phyloP scores from a whole-genome alignment of 2,113 vertebrate genomes.

The Australoheros scitulus region DNA sequence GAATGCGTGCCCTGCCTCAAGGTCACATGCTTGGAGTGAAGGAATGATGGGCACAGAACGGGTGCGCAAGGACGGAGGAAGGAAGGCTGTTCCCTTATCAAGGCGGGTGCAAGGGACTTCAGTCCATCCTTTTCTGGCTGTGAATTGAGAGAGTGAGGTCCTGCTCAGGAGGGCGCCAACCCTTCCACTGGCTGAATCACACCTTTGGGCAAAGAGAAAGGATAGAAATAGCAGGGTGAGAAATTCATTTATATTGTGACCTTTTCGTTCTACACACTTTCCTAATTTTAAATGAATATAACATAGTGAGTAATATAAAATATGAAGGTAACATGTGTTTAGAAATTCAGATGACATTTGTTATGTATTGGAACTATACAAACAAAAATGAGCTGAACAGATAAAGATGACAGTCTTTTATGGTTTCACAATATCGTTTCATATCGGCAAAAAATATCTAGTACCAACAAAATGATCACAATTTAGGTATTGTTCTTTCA shows the following conservation, averaged over 20 bases:
- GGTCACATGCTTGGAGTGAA: conserved; percentile 83
- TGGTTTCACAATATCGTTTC: conserved; percentile 21
- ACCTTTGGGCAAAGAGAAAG: conserved; percentile 63
- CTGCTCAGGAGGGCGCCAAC: conserved; percentile 63
- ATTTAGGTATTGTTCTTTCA: conserved; percentile 56
- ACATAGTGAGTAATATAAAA: not conserved
- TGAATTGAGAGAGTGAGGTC: conserved; percentile 62
- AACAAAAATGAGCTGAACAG: not conserved
- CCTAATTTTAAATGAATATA: conserved; percentile 11
- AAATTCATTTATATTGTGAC: conserved; percentile 43
- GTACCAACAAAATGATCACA: conserved; percentile 36
- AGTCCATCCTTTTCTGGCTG: conserved; percentile 66
- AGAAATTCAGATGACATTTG: not conserved
- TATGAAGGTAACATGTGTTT: not conserved
- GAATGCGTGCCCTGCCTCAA: conserved; percentile 69
- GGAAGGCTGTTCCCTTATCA: conserved; percentile 62
- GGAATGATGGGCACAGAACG: conserved; percentile 83
- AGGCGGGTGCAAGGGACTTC: conserved; percentile 80
- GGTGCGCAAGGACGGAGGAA: conserved; percentile 69
- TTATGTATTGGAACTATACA: not conserved
- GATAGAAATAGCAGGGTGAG: conserved; percentile 44
- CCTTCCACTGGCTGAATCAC: conserved; percentile 61
- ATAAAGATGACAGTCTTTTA: conserved; percentile 1
- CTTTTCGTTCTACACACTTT: conserved; percentile 35
- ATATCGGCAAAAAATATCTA: conserved; percentile 21